Percentiles rank a stretch among this genome's conserved stretches.
phyloP scores from a whole-genome alignment of 2,113 vertebrate species.

The rabbit (Oryctolagus cuniculus) region mOryCun1.1 NC_091434.1:157233001-157233500 shows the following conservation, averaged over 20 bases:
- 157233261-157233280: too few relatives aligned
- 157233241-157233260: background rate
- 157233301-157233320: too few relatives aligned
- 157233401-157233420: too few relatives aligned
- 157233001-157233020: background rate
- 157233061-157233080: background rate
- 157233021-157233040: background rate
- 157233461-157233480: too few relatives aligned
- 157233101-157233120: background rate
- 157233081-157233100: background rate
- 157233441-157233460: too few relatives aligned
- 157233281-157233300: too few relatives aligned
- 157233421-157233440: too few relatives aligned
- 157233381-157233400: too few relatives aligned
- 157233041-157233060: background rate
- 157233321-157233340: too few relatives aligned
- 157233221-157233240: constrained; percentile 23
- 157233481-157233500: too few relatives aligned
- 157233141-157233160: background rate
- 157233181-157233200: background rate
- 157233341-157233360: too few relatives aligned
- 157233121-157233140: background rate
- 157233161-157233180: background rate
- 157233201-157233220: background rate
- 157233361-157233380: too few relatives aligned